phyloP scores from a whole-genome alignment of 2,113 vertebrate species.

The Paralichthys olivaceus region DNA sequence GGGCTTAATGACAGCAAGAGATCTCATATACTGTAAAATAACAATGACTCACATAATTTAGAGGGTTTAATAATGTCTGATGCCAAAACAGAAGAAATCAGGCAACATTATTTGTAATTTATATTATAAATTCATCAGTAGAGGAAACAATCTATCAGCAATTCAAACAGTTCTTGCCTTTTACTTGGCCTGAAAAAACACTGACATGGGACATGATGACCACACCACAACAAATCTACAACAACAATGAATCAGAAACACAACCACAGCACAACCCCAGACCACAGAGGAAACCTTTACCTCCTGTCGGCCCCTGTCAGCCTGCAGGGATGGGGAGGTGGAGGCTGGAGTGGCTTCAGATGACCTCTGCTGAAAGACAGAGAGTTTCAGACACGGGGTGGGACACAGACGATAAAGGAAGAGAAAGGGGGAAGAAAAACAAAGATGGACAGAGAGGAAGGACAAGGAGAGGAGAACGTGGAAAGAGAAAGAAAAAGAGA shows the following conservation, averaged over 20 bases:
- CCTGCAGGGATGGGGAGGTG: constrained; percentile 89
- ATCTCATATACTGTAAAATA: not conserved
- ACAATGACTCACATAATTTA: not conserved
- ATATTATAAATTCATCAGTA: too few relatives aligned
- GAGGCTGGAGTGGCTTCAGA: constrained; percentile 89
- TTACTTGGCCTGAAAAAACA: too few relatives aligned
- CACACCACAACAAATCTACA: constrained; percentile 4
- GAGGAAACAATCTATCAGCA: too few relatives aligned
- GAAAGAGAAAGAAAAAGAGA: not conserved
- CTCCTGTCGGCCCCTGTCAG: constrained; percentile 93
- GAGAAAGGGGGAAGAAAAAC: not conserved
- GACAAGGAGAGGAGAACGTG: not conserved
- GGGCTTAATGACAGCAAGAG: not conserved
- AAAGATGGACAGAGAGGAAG: not conserved
- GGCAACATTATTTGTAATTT: too few relatives aligned
- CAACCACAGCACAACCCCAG: constrained; percentile 12
- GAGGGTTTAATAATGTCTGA: too few relatives aligned
- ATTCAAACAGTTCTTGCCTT: too few relatives aligned
- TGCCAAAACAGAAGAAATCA: too few relatives aligned
- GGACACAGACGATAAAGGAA: constrained; percentile 10
- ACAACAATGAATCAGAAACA: constrained; percentile 2
- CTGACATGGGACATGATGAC: not conserved
- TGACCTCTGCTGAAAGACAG: constrained; percentile 83
- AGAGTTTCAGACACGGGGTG: constrained; percentile 18
- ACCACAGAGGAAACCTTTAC: constrained; percentile 73